phyloP scores from a whole-genome alignment of 30 jellyfish, hydroid and myxozoan species.

The Cassiopea xamachana region DNA sequence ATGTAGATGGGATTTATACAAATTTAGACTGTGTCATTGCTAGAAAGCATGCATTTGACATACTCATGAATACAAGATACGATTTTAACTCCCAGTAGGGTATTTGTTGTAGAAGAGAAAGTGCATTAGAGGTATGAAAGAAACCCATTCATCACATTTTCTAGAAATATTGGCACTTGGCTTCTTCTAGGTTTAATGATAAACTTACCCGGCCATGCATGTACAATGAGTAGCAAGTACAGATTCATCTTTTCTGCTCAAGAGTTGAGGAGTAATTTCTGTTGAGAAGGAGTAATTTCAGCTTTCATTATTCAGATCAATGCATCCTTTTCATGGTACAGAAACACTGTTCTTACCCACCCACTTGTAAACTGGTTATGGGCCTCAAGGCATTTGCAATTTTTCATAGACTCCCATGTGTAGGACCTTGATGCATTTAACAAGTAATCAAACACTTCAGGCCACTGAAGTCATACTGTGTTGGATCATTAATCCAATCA shows the following conservation, averaged over 20 bases:
- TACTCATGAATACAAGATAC: too few species aligned
- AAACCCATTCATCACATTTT: neutral
- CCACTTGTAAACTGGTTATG: conserved; percentile 29
- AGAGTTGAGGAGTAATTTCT: neutral
- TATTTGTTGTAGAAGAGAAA: too few species aligned
- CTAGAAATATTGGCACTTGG: neutral
- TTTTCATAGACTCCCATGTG: neutral
- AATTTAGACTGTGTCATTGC: too few species aligned
- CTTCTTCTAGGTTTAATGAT: too few species aligned
- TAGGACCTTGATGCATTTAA: conserved; percentile 2
- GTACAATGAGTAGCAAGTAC: neutral
- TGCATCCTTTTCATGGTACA: conserved; percentile 10
- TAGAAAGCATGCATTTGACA: too few species aligned
- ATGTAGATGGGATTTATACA: too few species aligned
- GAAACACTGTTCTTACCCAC: neutral
- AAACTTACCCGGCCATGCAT: neutral
- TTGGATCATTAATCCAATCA: conserved; percentile 31
- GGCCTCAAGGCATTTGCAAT: conserved; percentile 13
- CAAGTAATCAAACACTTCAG: conserved; percentile 26
- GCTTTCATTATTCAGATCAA: neutral
- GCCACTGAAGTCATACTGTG: conserved; percentile 15
- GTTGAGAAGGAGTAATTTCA: neutral
- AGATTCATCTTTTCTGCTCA: conserved; percentile 4
- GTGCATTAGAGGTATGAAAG: neutral
- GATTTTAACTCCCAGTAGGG: too few species aligned